These are phyloP conservation scores for Epirrhoe tristata DNA, from an alignment of 2,888 invertebrate genomes.

Conservation along the genomic window DNA sequence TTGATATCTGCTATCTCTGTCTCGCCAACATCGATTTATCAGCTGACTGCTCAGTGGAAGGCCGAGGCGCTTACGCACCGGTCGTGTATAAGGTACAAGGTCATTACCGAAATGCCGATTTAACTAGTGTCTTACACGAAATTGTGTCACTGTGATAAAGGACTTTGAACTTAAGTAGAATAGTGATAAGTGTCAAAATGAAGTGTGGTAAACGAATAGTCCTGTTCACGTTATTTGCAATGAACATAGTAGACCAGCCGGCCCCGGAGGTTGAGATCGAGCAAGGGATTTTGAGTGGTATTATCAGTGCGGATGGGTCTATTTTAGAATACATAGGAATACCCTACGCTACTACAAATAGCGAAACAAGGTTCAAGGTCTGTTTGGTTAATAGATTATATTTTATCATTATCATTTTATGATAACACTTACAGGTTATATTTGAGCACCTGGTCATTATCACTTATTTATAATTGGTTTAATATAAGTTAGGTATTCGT, in stretches of 20 bases:
- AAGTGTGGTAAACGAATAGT: conserved; percentile 62
- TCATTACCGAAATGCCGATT: conserved; percentile 10
- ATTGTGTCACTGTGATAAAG: background rate
- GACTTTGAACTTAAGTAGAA: conserved; percentile 3
- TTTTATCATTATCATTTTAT: conserved; percentile 6
- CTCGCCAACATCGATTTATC: conserved; percentile 23
- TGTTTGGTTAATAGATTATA: conserved; percentile 37
- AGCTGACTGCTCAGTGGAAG: conserved; percentile 45
- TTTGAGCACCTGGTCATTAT: background rate
- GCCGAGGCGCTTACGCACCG: conserved; percentile 47
- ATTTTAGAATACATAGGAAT: conserved; percentile 76
- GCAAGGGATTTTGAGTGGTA: conserved; percentile 74
- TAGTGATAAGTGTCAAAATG: conserved; percentile 52
- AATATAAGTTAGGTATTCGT: no score
- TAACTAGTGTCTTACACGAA: background rate
- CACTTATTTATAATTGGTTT: no score
- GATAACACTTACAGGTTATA: background rate
- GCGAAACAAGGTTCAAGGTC: conserved; percentile 71
- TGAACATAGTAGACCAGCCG: conserved; percentile 75
- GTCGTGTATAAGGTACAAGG: conserved; percentile 37
- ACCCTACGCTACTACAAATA: conserved; percentile 71
- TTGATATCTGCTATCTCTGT: conserved; percentile 26
- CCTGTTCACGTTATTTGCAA: conserved; percentile 68
- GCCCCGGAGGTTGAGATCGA: conserved; percentile 71
- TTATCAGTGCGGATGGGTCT: conserved; percentile 69